Percentiles rank a stretch among this genome's conserved stretches.
Evolutionary conservation across 2,797 vertebrate genomes (phyloP).

Genomic region (Sebastiscus tertius): DNA sequence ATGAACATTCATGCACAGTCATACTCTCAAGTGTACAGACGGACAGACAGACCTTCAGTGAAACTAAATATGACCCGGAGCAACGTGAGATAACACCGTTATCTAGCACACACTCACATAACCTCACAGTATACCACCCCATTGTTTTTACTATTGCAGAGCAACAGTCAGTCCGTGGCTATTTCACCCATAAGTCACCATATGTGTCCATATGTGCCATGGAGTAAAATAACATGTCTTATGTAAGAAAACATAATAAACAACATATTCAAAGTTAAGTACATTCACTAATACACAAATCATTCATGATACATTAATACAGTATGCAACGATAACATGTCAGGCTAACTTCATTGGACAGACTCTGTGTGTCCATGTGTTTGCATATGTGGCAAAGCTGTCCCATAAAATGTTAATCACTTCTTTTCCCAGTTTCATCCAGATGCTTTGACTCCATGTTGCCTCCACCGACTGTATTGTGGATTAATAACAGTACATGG

Average conservation of each 20-base stretch:
- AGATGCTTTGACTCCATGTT: not conserved
- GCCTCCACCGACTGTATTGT: not conserved
- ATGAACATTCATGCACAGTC: constrained; percentile 51
- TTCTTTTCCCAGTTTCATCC: not conserved
- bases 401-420: not conserved
- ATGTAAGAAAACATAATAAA: constrained; percentile 40
- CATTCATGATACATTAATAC: not conserved
- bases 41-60: not conserved
- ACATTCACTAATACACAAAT: not conserved
- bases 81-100: constrained; percentile 53
- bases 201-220: not conserved
- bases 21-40: not conserved
- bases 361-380: not conserved
- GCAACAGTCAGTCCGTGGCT: not conserved
- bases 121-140: not conserved
- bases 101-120: constrained; percentile 19
- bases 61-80: constrained; percentile 27
- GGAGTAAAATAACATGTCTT: not conserved
- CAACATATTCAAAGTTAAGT: not conserved
- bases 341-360: not conserved
- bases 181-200: not conserved
- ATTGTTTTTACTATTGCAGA: not conserved
- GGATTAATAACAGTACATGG: not conserved
- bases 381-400: constrained; percentile 25
- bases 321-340: not conserved